phyloP scores from a whole-genome alignment of 2,113 vertebrate species.

The Dicrurus megarhynchus region DNA sequence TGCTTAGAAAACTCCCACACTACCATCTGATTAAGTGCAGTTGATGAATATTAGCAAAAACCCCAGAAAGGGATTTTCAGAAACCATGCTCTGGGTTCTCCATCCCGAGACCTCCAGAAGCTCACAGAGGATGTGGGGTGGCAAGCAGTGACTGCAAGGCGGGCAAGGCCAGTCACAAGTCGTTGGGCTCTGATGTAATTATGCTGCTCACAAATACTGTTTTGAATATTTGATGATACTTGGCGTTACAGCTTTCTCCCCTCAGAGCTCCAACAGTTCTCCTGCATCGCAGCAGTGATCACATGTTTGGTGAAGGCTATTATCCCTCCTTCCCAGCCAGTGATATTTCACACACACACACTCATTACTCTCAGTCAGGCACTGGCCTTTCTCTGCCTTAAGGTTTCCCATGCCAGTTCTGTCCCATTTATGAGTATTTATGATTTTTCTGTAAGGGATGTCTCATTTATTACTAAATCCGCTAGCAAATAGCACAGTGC shows the following conservation, averaged over 20 bases:
- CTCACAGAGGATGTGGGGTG: neutral
- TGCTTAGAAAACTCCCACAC: neutral
- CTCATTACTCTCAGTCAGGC: neutral
- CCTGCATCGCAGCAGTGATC: neutral
- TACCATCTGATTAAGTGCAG: neutral
- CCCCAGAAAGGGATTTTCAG: neutral
- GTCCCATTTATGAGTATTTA: neutral
- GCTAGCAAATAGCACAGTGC: neutral
- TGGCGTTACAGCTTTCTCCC: neutral
- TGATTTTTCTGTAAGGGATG: neutral
- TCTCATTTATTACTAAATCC: neutral
- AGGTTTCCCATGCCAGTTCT: neutral
- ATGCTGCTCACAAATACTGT: rapidly evolving
- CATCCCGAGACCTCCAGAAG: neutral
- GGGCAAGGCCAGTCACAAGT: neutral
- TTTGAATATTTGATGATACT: neutral
- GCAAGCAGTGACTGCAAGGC: neutral
- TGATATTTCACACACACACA: neutral
- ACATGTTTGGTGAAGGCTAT: neutral
- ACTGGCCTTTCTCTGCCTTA: neutral
- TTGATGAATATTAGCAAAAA: neutral
- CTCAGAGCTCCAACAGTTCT: neutral
- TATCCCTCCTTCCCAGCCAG: neutral
- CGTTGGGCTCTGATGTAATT: neutral
- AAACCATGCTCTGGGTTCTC: rapidly evolving